Evolutionary conservation across 30 jellyfish, hydroid and myxozoan species (phyloP), one percentile per base, ranked within the genome.

Genomic region (Aurelia sp.): DNA sequence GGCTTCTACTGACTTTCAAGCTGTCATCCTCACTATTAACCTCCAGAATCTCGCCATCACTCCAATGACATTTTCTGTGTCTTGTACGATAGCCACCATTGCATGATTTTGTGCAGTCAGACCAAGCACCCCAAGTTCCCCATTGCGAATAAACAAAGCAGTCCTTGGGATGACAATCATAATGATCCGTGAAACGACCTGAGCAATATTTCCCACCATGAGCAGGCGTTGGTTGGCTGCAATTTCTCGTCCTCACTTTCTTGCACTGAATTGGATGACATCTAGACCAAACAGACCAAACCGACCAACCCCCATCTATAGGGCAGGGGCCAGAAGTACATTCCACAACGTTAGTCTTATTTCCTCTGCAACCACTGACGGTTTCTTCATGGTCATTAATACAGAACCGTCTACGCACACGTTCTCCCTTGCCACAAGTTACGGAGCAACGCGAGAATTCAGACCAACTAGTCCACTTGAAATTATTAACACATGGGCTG

Each of bases 41-140:
- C 50, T 58, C 92, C 19, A 69, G 12, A 18, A 44, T 10, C 4
- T 79, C 93, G 27, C 44, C 35, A 24, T 70, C 83, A 52, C 89
- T 73, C 84, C 98, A 92, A 27, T 87, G 91, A 59, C 98, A 96
- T 48, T 65, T 66, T n/a, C 98, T 90, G 33, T 74, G 63, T 17
- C 99, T 70, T 33, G 88, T 96, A n/a, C 97, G 92, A 35, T 41
- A 22, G 22, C 99, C 99, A 8, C 98, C 94, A 47, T 79, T 87
- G 65, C 99, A 96, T 3, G 96, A 84, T 47, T 90, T 77, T 16
- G 92, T 31, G 57, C 99, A 96, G 15, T n/a, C 81, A 5, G 97
- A 89, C 99, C 99, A 96, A 35, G 88, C 27, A 13, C 92, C 96
- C 99, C 99, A 96, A 1, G 67, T 72, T 22, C 85, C 70, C 99